Conservation (phyloP, 2,113 vertebrate genomes). For the Acrocephalus arundinaceus region DNA sequence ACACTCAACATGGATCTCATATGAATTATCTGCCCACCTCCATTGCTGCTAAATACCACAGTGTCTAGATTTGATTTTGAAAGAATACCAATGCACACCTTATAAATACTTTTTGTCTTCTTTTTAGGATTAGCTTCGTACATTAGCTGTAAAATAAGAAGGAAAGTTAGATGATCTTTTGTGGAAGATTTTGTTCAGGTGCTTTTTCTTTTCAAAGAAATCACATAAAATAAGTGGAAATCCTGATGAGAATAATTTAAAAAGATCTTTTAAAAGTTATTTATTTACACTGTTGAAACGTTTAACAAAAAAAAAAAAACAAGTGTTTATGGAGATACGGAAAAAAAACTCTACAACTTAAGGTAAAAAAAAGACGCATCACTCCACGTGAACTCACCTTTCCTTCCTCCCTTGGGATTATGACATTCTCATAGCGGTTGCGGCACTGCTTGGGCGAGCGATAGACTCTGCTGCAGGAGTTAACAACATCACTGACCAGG, state of each 20-base stretch:
- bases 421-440: slow-evolving; percentile 90
- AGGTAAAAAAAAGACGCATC: not conserved
- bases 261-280: slow-evolving; percentile 32
- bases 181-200: slow-evolving; percentile 69
- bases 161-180: slow-evolving; percentile 74
- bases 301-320: slow-evolving; percentile 53
- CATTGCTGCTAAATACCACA: slow-evolving; percentile 65
- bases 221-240: slow-evolving; percentile 67
- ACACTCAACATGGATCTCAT: slow-evolving; percentile 64
- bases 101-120: slow-evolving; percentile 96
- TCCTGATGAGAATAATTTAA: slow-evolving; percentile 56
- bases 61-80: slow-evolving; percentile 69
- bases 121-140: slow-evolving; percentile 95
- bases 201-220: slow-evolving; percentile 68
- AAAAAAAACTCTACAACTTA: slow-evolving; percentile 24
- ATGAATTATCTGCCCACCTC: slow-evolving; percentile 68
- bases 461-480: slow-evolving; percentile 92
- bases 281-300: slow-evolving; percentile 54
- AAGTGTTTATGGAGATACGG: slow-evolving; percentile 41
- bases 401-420: slow-evolving; percentile 92
- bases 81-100: slow-evolving; percentile 80
- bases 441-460: slow-evolving; percentile 93
- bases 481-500: slow-evolving; percentile 92
- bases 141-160: slow-evolving; percentile 83
- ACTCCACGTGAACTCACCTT: slow-evolving; percentile 76